These are phyloP conservation scores for Schizothorax lantsangensis DNA, from an alignment of 2,797 vertebrate species.

Conservation along the genomic window DNA sequence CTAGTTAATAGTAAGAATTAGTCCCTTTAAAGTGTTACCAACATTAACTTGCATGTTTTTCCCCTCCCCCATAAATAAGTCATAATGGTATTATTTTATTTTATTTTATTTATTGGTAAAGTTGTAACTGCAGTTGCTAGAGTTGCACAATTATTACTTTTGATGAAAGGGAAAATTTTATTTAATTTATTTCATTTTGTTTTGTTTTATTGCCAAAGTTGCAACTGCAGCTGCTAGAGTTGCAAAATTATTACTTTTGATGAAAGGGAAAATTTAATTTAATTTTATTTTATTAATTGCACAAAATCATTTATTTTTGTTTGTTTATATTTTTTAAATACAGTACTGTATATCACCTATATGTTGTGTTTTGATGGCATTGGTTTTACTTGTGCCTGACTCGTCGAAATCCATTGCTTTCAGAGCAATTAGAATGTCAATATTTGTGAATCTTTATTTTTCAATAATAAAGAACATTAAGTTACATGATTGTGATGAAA, in stretches of 20 bases:
- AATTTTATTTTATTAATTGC: background rate
- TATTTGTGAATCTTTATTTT: background rate
- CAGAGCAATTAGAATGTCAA: background rate
- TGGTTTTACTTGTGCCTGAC: constrained; percentile 16
- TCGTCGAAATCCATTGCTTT: background rate
- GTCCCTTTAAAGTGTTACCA: no score
- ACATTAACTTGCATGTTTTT: background rate
- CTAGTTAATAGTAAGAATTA: no score
- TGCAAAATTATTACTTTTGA: background rate
- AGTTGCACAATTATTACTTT: no score
- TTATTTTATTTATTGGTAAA: background rate
- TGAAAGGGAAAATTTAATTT: background rate
- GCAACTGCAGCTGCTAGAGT: background rate
- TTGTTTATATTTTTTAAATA: background rate
- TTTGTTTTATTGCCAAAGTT: background rate
- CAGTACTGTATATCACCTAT: constrained; percentile 70
- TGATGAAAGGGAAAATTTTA: no score
- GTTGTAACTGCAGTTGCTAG: no score
- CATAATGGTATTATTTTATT: background rate
- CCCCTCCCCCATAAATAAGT: background rate
- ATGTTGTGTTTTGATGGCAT: constrained; percentile 55
- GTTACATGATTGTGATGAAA: background rate
- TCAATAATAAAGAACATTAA: background rate
- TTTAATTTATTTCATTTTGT: no score
- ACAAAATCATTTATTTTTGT: no score